These are phyloP conservation scores for Ataeniobius toweri DNA, from an alignment of 2,797 vertebrate genomes.

Conservation along the genomic window DNA sequence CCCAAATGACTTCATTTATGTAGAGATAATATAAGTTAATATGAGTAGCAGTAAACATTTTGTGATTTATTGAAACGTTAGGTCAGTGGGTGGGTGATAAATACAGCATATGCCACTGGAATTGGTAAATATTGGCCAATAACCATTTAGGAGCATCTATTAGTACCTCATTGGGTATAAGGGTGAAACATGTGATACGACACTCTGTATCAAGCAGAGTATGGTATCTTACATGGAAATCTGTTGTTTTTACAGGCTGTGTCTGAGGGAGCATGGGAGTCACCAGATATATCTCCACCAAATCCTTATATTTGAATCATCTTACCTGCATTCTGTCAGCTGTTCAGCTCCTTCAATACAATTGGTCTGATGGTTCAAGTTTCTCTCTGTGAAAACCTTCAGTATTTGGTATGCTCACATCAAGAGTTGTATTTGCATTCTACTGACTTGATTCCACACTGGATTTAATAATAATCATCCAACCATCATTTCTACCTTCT, in stretches of 20 bases:
- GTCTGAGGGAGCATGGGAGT: not conserved
- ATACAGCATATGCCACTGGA: not conserved
- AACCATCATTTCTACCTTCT: not conserved
- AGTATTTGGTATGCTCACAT: too few species aligned
- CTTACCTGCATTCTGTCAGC: not conserved
- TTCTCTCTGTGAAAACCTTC: too few species aligned
- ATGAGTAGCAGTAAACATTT: not conserved
- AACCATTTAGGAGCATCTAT: not conserved
- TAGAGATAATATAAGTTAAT: too few species aligned
- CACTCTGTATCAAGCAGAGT: not conserved
- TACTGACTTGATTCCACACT: too few species aligned
- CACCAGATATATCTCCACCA: not conserved
- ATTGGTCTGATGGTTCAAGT: too few species aligned
- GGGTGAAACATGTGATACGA: not conserved
- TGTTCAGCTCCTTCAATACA: not conserved
- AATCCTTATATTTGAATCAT: not conserved
- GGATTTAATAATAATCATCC: not conserved
- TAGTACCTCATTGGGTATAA: not conserved
- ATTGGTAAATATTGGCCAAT: not conserved
- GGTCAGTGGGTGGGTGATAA: not conserved
- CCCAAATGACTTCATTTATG: not conserved
- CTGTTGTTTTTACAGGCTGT: not conserved
- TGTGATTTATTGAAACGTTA: not conserved
- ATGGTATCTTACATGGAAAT: not conserved
- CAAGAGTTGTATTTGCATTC: too few species aligned